Evolutionary conservation across 2,113 vertebrate genomes (phyloP).

Genomic region (Patagioenas fasciata): DNA sequence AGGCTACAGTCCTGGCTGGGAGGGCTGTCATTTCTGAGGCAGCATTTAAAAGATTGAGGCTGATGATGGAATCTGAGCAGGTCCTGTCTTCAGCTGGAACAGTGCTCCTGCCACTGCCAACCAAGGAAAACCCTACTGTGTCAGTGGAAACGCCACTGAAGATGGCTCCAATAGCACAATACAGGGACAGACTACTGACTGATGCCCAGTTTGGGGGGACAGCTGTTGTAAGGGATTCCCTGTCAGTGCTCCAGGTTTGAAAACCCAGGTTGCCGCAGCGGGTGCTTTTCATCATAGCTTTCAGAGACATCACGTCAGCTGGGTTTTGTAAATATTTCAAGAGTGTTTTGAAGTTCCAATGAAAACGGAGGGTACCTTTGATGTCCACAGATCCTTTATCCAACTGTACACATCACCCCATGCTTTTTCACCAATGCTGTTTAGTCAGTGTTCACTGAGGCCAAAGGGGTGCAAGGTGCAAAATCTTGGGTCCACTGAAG

Average conservation of each 20-base stretch:
- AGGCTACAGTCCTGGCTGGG: fast-evolving
- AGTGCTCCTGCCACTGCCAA: neutral
- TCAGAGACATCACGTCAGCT: neutral
- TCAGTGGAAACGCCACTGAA: neutral
- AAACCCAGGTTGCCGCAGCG: neutral
- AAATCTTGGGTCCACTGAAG: neutral
- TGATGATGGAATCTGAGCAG: neutral
- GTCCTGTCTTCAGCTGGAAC: neutral
- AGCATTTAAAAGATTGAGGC: fast-evolving
- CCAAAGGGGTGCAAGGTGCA: neutral
- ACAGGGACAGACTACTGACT: neutral
- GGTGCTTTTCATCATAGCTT: neutral
- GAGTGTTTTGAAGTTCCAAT: neutral
- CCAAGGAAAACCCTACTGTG: neutral
- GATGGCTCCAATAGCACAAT: neutral
- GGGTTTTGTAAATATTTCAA: slow-evolving; percentile 44
- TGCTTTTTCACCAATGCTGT: neutral
- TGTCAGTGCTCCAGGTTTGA: neutral
- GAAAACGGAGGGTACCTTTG: slow-evolving; percentile 37
- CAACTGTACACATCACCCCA: neutral
- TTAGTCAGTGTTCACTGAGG: neutral
- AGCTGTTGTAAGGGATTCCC: fast-evolving
- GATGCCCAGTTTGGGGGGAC: neutral
- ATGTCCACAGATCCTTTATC: slow-evolving; percentile 20
- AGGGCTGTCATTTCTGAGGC: neutral